Base-by-base conservation (phyloP, 1,140 invertebrate genomes). In the Penaeus indicus region DNA sequence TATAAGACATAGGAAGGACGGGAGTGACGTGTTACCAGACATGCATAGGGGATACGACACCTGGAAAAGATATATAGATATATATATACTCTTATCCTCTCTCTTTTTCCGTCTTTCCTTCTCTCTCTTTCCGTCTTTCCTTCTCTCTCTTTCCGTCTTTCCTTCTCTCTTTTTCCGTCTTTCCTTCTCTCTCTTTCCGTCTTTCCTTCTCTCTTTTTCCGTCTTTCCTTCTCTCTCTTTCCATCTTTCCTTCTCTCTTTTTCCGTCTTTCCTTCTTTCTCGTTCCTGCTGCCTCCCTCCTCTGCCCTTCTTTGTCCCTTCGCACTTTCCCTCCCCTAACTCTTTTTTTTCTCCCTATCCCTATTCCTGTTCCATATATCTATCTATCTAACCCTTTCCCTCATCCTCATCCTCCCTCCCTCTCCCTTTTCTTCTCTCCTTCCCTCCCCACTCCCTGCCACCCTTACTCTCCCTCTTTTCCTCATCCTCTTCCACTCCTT, bases 401-500 rank as follows among this genome's bases (percentile, higher is more conserved):
- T 77, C 25, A 3, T 77, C 16, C 25, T 77, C 75, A 27, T 27
- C 5, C 75, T 77, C 75, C 22, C 25, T 42, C 25, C n/a, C 13
- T 77, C n/a, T 27, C 38, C 16, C n/a, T 32, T 78, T 27, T 38
- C 25, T 27, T 8, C 22, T n/a, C 54, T 38, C 22, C 72, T 75
- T 3, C 75, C 54, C 75, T 78, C 8, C 38, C 25, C 21, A 25
- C 38, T 72, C 8, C 69, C 38, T 8, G 8, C 22, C 69, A 27
- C 22, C 38, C 22, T n/a, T 75, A 27, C 7, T 32, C 10, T 22
- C 22, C n/a, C 16, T n/a, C 42, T 25, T n/a, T 25, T 75, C 18
- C 16, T 75, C 22, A 32, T 75, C n/a, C 79, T 54, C 79, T 80
- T 47, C 60, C 78, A 47, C 78, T 80, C 78, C 60, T 47, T 80